Percentiles rank a stretch among this genome's conserved stretches.
These are phyloP conservation scores for Ceriagrion tenellum DNA, from an alignment of 2,888 invertebrate genomes.

Conservation along the genomic window DNA sequence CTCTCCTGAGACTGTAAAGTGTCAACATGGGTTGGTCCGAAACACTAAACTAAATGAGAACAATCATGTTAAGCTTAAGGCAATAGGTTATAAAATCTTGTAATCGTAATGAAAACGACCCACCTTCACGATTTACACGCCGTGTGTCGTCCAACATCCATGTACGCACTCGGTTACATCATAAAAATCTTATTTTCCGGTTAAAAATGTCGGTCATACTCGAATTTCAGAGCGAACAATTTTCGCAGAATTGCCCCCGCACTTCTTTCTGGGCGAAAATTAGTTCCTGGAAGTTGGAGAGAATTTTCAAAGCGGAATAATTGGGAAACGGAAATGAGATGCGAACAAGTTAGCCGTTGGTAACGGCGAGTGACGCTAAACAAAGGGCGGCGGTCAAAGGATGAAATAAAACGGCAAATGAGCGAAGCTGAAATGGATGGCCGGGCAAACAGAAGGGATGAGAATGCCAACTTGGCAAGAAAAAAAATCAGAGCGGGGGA, in stretches of 20 bases:
- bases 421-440: background rate
- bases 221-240: background rate
- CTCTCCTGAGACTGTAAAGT: background rate
- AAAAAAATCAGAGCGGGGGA: background rate
- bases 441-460: background rate
- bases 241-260: background rate
- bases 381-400: background rate
- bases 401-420: conserved; percentile 8
- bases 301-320: background rate
- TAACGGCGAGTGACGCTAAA: background rate
- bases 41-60: background rate
- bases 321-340: conserved; percentile 5
- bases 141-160: background rate
- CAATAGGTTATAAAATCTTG: no score
- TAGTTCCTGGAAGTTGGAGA: background rate
- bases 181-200: background rate
- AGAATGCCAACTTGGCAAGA: background rate
- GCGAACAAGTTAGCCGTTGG: conserved; percentile 5
- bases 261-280: background rate
- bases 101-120: no score
- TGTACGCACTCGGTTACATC: background rate
- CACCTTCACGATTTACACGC: background rate
- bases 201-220: background rate
- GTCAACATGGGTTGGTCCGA: background rate
- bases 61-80: background rate